Evolutionary conservation across 1,140 invertebrate genomes (phyloP), one percentile per base, ranked within the genome.

Genomic region (Anadara kagoshimensis): DNA sequence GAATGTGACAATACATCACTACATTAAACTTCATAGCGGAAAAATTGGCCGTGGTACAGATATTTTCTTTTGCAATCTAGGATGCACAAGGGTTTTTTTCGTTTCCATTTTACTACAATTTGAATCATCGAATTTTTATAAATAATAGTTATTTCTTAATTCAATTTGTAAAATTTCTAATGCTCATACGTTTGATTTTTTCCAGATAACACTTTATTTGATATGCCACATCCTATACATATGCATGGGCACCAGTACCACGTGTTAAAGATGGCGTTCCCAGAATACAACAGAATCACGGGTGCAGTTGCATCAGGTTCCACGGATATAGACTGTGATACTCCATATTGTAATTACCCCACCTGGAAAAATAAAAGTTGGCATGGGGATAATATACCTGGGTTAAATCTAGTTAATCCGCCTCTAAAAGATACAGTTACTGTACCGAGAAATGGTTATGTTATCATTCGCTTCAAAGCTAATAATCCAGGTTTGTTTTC

Each of bases 401-500:
- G 56, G 45, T 4, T 69, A 8, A 69, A 69, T 44, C 22, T 59
- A 20, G 43, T 44, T 14, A 45, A 69, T 43, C 66, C 71, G 24
- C 71, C 63, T 1, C 14, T 58, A n/a, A 73, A 67, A 45, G 71
- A 73, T 43, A 67, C 71, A 18, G 12, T 73, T 1, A 14, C 43
- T 20, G 43, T 73, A 2, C 63, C 71, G 2, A 44, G 20, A 29
- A 43, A 49, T 20, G 71, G 71, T 36, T 73, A 73, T 41, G 58
- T 51, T 0, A 64, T 73, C 8, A 44, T 73, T 20, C 43, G 71
- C 11, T 24, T 73, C 26, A 47, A 20, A 12, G 71, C 71, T 29
- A 22, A 69, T 29, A 75, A 68, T 54, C 72, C 72, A 16, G 72
- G 72, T 62, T 41, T 74, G 51, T 83, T 36, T 3, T 36, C 29